Percentiles rank a stretch among this genome's conserved stretches.
These are phyloP conservation scores for Limenitis arthemis DNA, from an alignment of 2,888 invertebrate species.

Conservation along the genomic window DNA sequence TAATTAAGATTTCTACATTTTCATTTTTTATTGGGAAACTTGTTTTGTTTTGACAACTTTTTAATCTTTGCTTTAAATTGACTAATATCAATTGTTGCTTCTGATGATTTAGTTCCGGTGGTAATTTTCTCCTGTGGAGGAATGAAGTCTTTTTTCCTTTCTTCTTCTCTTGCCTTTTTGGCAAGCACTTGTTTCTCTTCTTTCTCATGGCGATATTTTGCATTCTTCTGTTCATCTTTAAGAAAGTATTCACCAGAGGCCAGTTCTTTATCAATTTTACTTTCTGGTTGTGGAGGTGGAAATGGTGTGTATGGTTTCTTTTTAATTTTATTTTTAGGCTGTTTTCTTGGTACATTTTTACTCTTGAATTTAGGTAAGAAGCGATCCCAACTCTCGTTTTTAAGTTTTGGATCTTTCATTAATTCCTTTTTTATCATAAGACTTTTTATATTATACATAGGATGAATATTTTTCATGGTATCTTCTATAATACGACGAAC, in stretches of 20 bases:
- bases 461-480: constrained; percentile 99
- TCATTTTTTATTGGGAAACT: neutral
- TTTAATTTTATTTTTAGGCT: constrained; percentile 88
- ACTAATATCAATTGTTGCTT: constrained; percentile 74
- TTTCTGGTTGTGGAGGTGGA: constrained; percentile 93
- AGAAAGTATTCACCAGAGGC: constrained; percentile 98
- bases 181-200: constrained; percentile 84
- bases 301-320: constrained; percentile 98
- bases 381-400: constrained; percentile 96
- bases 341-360: constrained; percentile 91
- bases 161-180: constrained; percentile 81
- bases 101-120: constrained; percentile 29
- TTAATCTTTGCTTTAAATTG: constrained; percentile 84
- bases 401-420: constrained; percentile 92
- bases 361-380: constrained; percentile 95
- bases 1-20: no score
- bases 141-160: constrained; percentile 84
- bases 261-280: constrained; percentile 93
- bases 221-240: constrained; percentile 84
- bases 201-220: constrained; percentile 80
- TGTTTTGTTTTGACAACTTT: constrained; percentile 55
- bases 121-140: constrained; percentile 79
- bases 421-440: constrained; percentile 98
- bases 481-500: constrained; percentile 93
- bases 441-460: constrained; percentile 97